Evolutionary conservation across 2,797 vertebrate genomes (phyloP).

Genomic region (Paratrypauchen microcephalus): DNA sequence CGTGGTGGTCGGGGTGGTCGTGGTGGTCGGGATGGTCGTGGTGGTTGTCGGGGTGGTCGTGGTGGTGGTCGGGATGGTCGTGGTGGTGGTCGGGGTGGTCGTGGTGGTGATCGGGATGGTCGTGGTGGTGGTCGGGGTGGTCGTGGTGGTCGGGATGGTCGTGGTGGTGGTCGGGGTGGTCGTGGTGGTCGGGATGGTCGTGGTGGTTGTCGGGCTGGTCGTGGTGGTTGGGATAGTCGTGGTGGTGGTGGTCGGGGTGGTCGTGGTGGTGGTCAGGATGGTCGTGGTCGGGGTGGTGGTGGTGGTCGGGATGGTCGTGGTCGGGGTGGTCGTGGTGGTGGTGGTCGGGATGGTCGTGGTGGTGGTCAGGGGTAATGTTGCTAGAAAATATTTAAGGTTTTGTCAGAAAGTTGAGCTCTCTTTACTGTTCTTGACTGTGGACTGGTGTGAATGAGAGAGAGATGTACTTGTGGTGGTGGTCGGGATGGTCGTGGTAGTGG

Average conservation of each 20-base stretch:
- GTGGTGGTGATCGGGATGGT: no score
- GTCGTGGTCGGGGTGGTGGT: no score
- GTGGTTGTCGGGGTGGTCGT: background rate
- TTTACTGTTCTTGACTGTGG: no score
- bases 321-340: background rate
- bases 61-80: background rate
- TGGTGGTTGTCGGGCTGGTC: background rate
- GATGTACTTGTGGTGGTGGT: no score
- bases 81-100: background rate
- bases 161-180: background rate
- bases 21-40: background rate
- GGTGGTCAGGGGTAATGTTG: background rate
- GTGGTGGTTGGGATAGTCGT: background rate
- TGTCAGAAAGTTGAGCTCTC: no score
- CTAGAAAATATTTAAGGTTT: no score
- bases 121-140: background rate
- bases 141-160: background rate
- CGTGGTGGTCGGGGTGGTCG: background rate
- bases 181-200: background rate
- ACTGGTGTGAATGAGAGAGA: no score
- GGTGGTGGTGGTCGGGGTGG: background rate
- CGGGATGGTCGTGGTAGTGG: no score
- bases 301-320: no score
- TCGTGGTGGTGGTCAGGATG: background rate
- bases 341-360: background rate